Evolutionary conservation across 2,888 invertebrate genomes (phyloP).

Genomic region (Asteroscopus sphinx): DNA sequence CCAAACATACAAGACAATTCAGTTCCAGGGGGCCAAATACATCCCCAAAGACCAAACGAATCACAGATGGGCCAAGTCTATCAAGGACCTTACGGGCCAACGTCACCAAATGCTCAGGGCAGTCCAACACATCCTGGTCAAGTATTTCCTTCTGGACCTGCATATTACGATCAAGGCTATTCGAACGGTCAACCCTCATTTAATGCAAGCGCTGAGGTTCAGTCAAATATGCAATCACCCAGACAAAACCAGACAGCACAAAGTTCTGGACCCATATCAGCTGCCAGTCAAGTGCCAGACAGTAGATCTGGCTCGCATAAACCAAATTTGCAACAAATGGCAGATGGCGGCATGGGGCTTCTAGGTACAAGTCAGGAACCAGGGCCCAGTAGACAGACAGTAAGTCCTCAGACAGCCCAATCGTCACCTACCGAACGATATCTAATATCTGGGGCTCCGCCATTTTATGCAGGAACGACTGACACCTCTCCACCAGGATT

Average conservation of each 20-base stretch:
- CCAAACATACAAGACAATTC: no score
- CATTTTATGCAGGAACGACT: neutral
- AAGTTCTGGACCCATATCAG: constrained; percentile 9
- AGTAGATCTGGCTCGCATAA: neutral
- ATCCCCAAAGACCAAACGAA: neutral
- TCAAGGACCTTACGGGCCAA: neutral
- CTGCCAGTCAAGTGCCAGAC: constrained; percentile 15
- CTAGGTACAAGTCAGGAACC: constrained; percentile 34
- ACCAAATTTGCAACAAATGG: constrained; percentile 13
- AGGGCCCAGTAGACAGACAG: constrained; percentile 13
- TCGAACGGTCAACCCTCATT: neutral
- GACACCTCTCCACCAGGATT: neutral
- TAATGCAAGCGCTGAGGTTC: neutral
- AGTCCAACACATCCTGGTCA: no score
- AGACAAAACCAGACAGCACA: constrained; percentile 13
- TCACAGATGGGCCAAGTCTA: neutral
- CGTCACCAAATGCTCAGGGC: neutral
- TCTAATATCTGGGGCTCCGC: neutral
- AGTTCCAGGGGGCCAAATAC: no score
- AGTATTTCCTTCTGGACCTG: no score
- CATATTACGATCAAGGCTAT: neutral
- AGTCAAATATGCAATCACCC: neutral
- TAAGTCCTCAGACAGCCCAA: neutral
- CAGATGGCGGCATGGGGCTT: constrained; percentile 16
- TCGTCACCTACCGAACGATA: neutral